These are phyloP conservation scores for Drosophila ambigua DNA, from an alignment of 1,140 invertebrate genomes.

Conservation along the genomic window DNA sequence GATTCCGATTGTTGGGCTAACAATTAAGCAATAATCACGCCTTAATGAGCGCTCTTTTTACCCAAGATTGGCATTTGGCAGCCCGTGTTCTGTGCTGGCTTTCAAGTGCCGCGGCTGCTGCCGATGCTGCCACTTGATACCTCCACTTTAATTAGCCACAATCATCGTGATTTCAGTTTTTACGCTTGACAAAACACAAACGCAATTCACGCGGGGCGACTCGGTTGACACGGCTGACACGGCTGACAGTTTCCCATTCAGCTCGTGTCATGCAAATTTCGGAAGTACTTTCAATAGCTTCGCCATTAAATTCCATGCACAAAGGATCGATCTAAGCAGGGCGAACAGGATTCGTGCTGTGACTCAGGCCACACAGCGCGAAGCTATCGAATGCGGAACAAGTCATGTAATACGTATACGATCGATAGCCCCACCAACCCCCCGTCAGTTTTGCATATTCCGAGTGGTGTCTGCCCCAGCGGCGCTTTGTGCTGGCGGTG, in stretches of 20 bases:
- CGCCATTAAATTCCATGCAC: not conserved
- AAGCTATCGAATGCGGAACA: slow-evolving; percentile 61
- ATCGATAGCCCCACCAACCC: not conserved
- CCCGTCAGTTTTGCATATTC: slow-evolving; percentile 39
- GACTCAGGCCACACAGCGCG: slow-evolving; percentile 64
- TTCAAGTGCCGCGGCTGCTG: slow-evolving; percentile 62
- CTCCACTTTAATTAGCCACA: slow-evolving; percentile 64
- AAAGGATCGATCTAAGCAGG: slow-evolving; percentile 50
- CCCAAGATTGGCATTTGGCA: slow-evolving; percentile 1
- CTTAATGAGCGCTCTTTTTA: slow-evolving; percentile 70
- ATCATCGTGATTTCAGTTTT: slow-evolving; percentile 48
- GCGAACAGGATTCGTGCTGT: slow-evolving; percentile 54
- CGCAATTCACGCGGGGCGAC: too few relatives aligned
- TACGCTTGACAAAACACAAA: slow-evolving; percentile 27
- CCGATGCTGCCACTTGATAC: slow-evolving; percentile 42
- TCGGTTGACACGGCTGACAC: too few relatives aligned
- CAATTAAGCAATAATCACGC: slow-evolving; percentile 80
- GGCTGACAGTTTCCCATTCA: slow-evolving; percentile 61
- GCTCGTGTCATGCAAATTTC: slow-evolving; percentile 64
- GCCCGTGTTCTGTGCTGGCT: slow-evolving; percentile 8
- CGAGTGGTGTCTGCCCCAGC: slow-evolving; percentile 34
- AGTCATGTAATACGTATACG: slow-evolving; percentile 54
- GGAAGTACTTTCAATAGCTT: slow-evolving; percentile 53
- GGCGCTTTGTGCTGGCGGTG: slow-evolving; percentile 44
- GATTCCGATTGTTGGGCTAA: slow-evolving; percentile 45